These are phyloP conservation scores for Notolabrus celidotus DNA, from an alignment of 2,797 vertebrate species.

Conservation along the genomic window DNA sequence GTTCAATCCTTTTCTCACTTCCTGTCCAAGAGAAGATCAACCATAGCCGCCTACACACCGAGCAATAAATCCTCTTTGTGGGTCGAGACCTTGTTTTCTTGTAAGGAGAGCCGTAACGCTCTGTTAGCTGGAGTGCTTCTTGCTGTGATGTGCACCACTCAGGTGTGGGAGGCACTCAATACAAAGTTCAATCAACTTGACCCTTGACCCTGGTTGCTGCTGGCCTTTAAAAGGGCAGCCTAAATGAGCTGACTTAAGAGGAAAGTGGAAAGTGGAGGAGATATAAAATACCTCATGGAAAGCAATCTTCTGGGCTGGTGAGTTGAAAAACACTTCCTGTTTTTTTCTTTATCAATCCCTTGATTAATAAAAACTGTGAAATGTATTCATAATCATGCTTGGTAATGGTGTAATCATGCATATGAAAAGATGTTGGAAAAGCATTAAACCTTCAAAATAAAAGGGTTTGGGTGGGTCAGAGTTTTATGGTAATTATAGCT, in stretches of 20 bases:
- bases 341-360: too few relatives aligned
- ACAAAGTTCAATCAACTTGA: conserved; percentile 47
- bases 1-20: not conserved
- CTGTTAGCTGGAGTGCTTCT: conserved; percentile 7
- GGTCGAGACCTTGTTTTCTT: not conserved
- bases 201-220: conserved; percentile 33
- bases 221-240: conserved; percentile 30
- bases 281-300: conserved; percentile 28
- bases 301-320: conserved; percentile 3
- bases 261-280: conserved; percentile 23
- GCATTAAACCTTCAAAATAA: too few relatives aligned
- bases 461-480: too few relatives aligned
- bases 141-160: conserved; percentile 6
- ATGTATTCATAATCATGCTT: too few relatives aligned
- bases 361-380: too few relatives aligned
- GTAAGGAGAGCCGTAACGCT: not conserved
- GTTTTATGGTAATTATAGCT: too few relatives aligned
- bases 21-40: not conserved
- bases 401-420: too few relatives aligned
- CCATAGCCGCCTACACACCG: not conserved
- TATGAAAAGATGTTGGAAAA: too few relatives aligned
- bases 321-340: too few relatives aligned
- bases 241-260: conserved; percentile 26
- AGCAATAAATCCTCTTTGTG: not conserved
- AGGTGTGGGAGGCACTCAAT: conserved; percentile 7